Percentiles rank a stretch among this genome's conserved stretches.
Evolutionary conservation across 1,140 invertebrate genomes (phyloP).

Genomic region (Trichoplusia ni): DNA sequence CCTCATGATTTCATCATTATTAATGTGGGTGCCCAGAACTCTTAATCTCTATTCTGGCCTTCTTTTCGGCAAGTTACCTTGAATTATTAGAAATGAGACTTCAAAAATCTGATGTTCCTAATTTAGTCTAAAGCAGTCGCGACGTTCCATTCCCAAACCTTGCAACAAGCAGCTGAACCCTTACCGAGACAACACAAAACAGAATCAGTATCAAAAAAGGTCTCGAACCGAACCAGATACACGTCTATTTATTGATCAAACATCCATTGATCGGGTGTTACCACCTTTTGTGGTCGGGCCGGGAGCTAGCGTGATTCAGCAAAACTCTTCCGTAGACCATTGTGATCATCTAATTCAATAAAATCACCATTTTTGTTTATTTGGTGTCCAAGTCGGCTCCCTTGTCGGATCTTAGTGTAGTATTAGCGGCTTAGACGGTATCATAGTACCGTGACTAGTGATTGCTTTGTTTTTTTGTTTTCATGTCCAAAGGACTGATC

Average conservation of each 20-base stretch:
- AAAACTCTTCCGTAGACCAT: constrained; percentile 59
- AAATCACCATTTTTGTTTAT: constrained; percentile 79
- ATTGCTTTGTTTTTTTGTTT: constrained; percentile 60
- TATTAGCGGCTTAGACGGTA: constrained; percentile 62
- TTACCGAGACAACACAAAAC: constrained; percentile 3
- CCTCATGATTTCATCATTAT: too few relatives aligned
- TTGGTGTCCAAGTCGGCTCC: constrained; percentile 58
- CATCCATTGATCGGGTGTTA: constrained; percentile 74
- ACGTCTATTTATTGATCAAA: constrained; percentile 74
- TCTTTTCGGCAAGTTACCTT: too few relatives aligned
- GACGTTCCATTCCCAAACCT: too few relatives aligned
- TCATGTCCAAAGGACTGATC: constrained; percentile 32
- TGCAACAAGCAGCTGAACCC: constrained; percentile 13
- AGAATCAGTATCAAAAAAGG: constrained; percentile 24
- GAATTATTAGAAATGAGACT: too few relatives aligned
- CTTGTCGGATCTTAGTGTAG: constrained; percentile 66
- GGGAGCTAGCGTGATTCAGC: constrained; percentile 70
- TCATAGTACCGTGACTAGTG: constrained; percentile 59
- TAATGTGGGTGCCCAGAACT: too few relatives aligned
- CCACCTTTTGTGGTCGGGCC: constrained; percentile 71
- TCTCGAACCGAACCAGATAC: constrained; percentile 32
- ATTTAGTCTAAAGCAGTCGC: too few relatives aligned
- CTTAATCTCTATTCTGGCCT: too few relatives aligned
- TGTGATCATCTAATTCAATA: constrained; percentile 80
- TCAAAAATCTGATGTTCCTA: too few relatives aligned